phyloP scores from a whole-genome alignment of 1,140 invertebrate genomes.

The Lepidurus arcticus region DNA sequence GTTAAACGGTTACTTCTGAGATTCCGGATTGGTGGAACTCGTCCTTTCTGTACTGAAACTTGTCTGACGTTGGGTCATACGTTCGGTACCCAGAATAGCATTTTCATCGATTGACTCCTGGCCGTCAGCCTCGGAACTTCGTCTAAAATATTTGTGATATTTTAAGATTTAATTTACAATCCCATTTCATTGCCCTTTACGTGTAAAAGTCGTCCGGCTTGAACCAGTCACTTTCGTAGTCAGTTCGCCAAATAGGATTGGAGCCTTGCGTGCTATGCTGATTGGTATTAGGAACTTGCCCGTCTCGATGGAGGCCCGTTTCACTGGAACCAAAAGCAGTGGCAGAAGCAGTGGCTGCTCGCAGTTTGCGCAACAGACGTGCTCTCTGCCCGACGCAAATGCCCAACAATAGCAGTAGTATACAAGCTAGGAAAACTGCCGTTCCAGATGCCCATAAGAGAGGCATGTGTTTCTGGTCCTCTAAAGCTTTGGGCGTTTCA shows the following conservation, averaged over 20 bases:
- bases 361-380: conserved; percentile 76
- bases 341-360: conserved; percentile 81
- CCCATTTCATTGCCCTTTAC: conserved; percentile 33
- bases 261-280: conserved; percentile 88
- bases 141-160: conserved; percentile 27
- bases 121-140: conserved; percentile 18
- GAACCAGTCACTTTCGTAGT: conserved; percentile 91
- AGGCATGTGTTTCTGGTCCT: conserved; percentile 48
- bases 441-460: conserved; percentile 71
- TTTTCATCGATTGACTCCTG: conserved; percentile 48
- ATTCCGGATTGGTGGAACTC: conserved; percentile 27
- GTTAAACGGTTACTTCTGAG: conserved; percentile 22
- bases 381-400: conserved; percentile 74
- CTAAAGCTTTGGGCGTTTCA: conserved; percentile 50
- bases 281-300: conserved; percentile 83
- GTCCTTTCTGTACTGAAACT: conserved; percentile 30
- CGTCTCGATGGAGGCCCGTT: conserved; percentile 49
- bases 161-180: conserved; percentile 30
- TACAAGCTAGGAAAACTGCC: conserved; percentile 66
- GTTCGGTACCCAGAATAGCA: conserved; percentile 27
- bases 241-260: conserved; percentile 91
- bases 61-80: background rate
- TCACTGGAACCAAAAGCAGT: conserved; percentile 64
- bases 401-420: conserved; percentile 69
- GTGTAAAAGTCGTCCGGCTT: conserved; percentile 64